Percentiles rank a stretch among this genome's conserved stretches.
Evolutionary conservation across 1,140 invertebrate species (phyloP).

Genomic region (Bombus sylvicola): DNA sequence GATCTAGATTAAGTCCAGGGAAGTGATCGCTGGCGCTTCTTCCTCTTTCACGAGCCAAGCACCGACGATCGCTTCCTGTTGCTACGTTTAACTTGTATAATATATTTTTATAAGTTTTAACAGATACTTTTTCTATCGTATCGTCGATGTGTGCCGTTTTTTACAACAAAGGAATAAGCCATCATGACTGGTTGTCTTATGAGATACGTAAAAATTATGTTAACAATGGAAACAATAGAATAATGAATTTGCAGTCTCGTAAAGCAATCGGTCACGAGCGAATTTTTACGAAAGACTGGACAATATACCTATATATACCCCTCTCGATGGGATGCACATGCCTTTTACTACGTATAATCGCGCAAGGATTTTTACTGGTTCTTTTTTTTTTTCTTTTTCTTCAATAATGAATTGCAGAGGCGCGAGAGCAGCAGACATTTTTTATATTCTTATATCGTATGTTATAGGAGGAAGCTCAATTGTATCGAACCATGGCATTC

Average conservation of each 20-base stretch:
- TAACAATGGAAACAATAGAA: too few species aligned
- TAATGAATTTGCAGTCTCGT: not conserved
- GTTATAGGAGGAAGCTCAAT: slow-evolving; percentile 52
- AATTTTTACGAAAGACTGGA: slow-evolving; percentile 57
- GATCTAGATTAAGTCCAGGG: not conserved
- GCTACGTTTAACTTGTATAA: slow-evolving; percentile 52
- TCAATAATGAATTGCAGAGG: slow-evolving; percentile 14
- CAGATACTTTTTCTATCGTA: slow-evolving; percentile 41
- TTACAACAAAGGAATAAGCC: not conserved
- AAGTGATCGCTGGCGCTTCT: not conserved
- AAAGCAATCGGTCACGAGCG: slow-evolving; percentile 30
- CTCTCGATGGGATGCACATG: slow-evolving; percentile 39
- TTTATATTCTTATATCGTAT: slow-evolving; percentile 59
- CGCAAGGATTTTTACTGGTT: slow-evolving; percentile 32
- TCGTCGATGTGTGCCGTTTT: slow-evolving; percentile 7
- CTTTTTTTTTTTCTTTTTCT: not conserved
- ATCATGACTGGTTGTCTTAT: not conserved
- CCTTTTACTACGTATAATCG: slow-evolving; percentile 38
- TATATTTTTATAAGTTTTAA: slow-evolving; percentile 65
- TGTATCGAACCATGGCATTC: slow-evolving; percentile 61
- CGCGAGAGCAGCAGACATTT: slow-evolving; percentile 44
- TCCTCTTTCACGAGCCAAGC: not conserved
- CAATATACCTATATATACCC: slow-evolving; percentile 46
- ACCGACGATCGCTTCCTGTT: not conserved
- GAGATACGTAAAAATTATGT: not conserved